Evolutionary conservation across 2,888 invertebrate species (phyloP).

Genomic region (Sinohyriopsis cumingii): DNA sequence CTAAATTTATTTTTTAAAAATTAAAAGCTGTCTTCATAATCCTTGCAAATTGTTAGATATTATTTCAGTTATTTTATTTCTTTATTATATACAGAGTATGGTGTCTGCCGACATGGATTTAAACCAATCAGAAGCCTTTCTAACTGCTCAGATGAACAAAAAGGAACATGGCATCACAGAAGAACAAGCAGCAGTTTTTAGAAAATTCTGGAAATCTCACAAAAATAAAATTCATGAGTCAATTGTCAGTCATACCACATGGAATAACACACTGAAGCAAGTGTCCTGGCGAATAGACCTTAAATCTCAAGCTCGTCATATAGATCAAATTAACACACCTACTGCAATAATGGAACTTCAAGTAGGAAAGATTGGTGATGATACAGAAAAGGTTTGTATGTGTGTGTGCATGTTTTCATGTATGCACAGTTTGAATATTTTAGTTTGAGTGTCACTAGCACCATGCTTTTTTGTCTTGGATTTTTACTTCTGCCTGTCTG

Average conservation of each 20-base stretch:
- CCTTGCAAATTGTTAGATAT: no score
- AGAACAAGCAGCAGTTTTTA: constrained; percentile 61
- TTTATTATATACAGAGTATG: constrained; percentile 57
- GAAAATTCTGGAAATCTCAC: constrained; percentile 68
- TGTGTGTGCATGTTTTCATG: background rate
- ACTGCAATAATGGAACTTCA: constrained; percentile 77
- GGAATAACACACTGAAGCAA: constrained; percentile 64
- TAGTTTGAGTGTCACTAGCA: background rate
- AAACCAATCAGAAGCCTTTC: constrained; percentile 67
- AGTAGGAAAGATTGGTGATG: constrained; percentile 74
- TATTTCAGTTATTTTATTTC: background rate
- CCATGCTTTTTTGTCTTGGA: no score
- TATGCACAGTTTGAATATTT: no score
- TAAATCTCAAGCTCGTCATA: constrained; percentile 84
- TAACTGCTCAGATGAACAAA: constrained; percentile 65
- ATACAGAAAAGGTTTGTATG: constrained; percentile 23
- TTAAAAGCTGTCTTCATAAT: no score
- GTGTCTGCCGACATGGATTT: constrained; percentile 69
- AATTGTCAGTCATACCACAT: constrained; percentile 60
- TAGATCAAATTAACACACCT: constrained; percentile 80
- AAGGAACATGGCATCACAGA: constrained; percentile 66
- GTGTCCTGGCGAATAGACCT: constrained; percentile 68
- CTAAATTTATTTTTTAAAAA: no score
- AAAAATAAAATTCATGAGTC: constrained; percentile 65
- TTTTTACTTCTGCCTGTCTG: no score